A percentile compares a stretch with the other conserved stretches of the same genome.
Conservation (phyloP, 1,140 invertebrate genomes). For the Xylocopa sonorina region DNA sequence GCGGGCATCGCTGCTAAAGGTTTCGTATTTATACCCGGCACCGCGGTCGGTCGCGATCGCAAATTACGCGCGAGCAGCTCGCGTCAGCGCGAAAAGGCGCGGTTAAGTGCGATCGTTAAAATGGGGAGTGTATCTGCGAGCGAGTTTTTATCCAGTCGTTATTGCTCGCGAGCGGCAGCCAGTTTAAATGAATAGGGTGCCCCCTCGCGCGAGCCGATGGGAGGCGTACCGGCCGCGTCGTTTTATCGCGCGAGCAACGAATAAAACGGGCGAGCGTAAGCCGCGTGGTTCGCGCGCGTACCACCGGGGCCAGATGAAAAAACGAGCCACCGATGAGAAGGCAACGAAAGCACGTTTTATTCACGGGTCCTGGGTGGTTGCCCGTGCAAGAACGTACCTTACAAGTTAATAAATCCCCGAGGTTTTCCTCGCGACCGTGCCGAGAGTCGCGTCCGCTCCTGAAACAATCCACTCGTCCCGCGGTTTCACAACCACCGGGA, state of each 20-base stretch:
- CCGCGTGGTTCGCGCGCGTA: neutral
- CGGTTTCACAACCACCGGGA: conserved; percentile 29
- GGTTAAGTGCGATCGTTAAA: conserved; percentile 68
- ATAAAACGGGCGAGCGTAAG: conserved; percentile 53
- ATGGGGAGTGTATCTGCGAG: conserved; percentile 41
- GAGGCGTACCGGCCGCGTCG: conserved; percentile 11
- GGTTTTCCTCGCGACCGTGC: conserved; percentile 51
- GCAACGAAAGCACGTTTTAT: conserved; percentile 67
- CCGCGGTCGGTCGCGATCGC: conserved; percentile 34
- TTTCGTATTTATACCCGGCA: conserved; percentile 49
- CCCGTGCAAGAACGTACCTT: conserved; percentile 61
- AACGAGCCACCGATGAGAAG: conserved; percentile 55
- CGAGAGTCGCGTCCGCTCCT: neutral
- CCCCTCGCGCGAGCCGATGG: neutral
- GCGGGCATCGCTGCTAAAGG: conserved; percentile 43
- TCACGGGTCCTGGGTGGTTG: conserved; percentile 57
- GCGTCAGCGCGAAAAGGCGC: conserved; percentile 47
- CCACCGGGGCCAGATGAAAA: conserved; percentile 21
- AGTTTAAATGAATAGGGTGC: conserved; percentile 61
- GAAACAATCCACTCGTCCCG: conserved; percentile 29
- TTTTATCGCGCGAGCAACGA: conserved; percentile 62
- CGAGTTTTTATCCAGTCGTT: conserved; percentile 55
- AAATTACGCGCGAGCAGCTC: conserved; percentile 43
- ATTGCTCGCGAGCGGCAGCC: conserved; percentile 53
- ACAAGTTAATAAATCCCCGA: conserved; percentile 66